A percentile compares a stretch with the other conserved stretches of the same genome.
These are phyloP conservation scores for Drosophila paulistorum DNA, from an alignment of 1,140 invertebrate genomes.

Conservation along the genomic window DNA sequence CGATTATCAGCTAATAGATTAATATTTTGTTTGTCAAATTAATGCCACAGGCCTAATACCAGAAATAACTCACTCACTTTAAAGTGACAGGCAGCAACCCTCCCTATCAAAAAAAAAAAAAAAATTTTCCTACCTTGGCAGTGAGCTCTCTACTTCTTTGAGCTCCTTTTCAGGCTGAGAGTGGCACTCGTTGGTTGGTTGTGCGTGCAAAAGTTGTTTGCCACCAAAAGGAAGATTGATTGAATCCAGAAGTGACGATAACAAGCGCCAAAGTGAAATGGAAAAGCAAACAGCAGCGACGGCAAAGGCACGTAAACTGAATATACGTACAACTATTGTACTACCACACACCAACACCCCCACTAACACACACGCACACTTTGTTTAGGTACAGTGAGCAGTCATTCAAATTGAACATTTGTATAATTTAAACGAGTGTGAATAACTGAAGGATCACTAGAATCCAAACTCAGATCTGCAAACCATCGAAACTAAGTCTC, in stretches of 20 bases:
- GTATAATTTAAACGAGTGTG: background rate
- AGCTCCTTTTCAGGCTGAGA: conserved; percentile 29
- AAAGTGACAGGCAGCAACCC: conserved; percentile 46
- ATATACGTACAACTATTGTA: conserved; percentile 60
- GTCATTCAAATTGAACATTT: background rate
- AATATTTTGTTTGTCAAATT: conserved; percentile 65
- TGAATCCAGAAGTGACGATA: conserved; percentile 79
- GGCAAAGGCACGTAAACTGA: conserved; percentile 54
- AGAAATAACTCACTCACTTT: conserved; percentile 23
- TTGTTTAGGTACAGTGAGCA: conserved; percentile 20
- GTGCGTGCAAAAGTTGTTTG: conserved; percentile 54
- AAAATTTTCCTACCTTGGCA: conserved; percentile 14
- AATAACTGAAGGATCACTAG: no score
- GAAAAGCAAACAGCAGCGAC: conserved; percentile 66
- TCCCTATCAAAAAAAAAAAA: background rate
- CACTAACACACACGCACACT: background rate
- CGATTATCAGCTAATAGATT: conserved; percentile 79
- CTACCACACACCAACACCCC: conserved; percentile 27
- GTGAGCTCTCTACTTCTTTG: background rate
- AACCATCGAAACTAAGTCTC: no score
- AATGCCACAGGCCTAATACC: conserved; percentile 10
- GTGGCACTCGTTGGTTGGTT: conserved; percentile 51
- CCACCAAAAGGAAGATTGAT: conserved; percentile 71
- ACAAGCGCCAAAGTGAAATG: conserved; percentile 71
- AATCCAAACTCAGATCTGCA: no score